Base-by-base conservation (phyloP, 2,113 vertebrate species). In the Carassius auratus region DNA sequence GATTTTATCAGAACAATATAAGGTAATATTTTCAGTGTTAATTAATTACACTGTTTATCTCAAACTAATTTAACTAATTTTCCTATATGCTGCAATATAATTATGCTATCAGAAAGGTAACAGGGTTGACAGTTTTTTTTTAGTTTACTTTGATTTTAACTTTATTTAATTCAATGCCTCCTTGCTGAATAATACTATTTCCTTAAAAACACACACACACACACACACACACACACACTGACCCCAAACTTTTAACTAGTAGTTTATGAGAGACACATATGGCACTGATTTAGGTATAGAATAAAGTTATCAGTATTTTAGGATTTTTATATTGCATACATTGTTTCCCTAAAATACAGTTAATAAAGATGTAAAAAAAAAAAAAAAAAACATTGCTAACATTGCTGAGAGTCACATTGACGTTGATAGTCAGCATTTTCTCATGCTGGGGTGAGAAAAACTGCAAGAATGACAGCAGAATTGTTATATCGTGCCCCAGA, bases 391-490 rank as follows among this genome's bases (percentile, higher is more conserved):
- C 23, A 45, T 14, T 14, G 30, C 21, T 50, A 50, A 75, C 42
- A 75, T 50, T 76, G 59, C 23, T 30, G 59, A 79, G 13, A 45
- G 77, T 80, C 57, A 84, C 48, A 78, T 3, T 74, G 75, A 66
- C 42, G 64, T 75, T 87, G 76, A 87, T 69, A 88, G 81, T 85
- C 83, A 81, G 86, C n/a, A 68, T 76, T 88, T 86, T 64, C 21
- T 85, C 81, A 86, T 74, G 55, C 57, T 9, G 21, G 75, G 81
- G 86, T 83, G 84, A 83, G 78, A 87, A 86, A 68, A 42, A 78
- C 59, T 77, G 78, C 15, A 66, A 68, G 64, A 26, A 13, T 81
- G 86, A 59, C 69, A 84, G 79, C 75, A 74, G 19, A 71, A 33
- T 87, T 26, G 68, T 68, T 81, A 42, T 81, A 48, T 78, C 26